Conservation (phyloP, 2,113 vertebrate genomes). For the Catharus fuscescens region DNA sequence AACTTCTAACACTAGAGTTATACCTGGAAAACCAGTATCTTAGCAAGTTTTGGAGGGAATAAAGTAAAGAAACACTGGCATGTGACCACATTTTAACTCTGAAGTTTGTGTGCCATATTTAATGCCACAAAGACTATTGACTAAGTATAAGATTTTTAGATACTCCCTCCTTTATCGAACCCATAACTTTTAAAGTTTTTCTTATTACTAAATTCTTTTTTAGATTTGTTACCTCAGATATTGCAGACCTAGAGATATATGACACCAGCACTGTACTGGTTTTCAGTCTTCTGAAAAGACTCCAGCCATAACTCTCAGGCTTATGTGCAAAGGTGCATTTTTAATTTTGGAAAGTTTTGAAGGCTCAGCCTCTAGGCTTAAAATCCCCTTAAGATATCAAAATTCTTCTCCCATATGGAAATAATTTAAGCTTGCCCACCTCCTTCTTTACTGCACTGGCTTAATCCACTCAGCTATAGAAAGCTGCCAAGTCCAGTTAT, state of each 20-base stretch:
- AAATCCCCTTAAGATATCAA: conserved; percentile 4
- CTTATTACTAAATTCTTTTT: background rate
- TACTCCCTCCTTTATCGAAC: background rate
- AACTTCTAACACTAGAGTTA: background rate
- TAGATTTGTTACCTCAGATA: background rate
- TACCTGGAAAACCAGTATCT: background rate
- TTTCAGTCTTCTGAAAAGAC: background rate
- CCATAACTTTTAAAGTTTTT: background rate
- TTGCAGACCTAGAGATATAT: background rate
- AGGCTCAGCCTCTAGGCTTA: background rate
- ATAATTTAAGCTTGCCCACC: conserved; percentile 43
- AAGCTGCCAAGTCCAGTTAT: conserved; percentile 2
- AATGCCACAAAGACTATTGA: background rate
- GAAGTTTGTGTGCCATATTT: background rate
- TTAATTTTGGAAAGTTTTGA: conserved; percentile 19
- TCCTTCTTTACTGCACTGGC: conserved; percentile 25
- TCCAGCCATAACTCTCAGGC: background rate
- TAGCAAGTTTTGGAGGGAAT: background rate
- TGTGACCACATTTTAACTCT: background rate
- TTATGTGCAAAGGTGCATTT: background rate
- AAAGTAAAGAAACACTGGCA: background rate
- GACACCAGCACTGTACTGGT: background rate
- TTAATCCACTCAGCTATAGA: conserved; percentile 35
- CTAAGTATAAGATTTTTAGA: background rate
- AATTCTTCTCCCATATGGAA: conserved; percentile 62